Conservation (phyloP, 2,113 vertebrate species). For the Athene cunicularia region DNA sequence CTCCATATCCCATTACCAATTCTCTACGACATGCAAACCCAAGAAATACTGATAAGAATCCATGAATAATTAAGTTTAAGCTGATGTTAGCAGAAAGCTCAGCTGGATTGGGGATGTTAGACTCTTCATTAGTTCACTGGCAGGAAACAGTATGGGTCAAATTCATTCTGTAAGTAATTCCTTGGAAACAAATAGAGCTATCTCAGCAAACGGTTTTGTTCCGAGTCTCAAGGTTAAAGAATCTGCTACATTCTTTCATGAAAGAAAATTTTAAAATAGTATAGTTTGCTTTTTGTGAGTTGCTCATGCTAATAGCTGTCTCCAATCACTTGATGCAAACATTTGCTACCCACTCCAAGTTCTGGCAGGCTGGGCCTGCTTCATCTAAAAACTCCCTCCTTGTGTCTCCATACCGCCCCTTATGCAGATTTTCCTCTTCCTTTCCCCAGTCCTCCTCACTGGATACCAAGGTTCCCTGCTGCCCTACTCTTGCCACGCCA, state of each 20-base stretch:
- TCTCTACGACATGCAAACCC: not conserved
- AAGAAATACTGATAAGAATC: conserved; percentile 16
- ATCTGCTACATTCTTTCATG: not conserved
- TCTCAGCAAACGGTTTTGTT: not conserved
- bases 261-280: not conserved
- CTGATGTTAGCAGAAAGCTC: conserved; percentile 34
- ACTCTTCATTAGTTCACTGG: not conserved
- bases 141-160: conserved; percentile 7
- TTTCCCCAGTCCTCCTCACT: not conserved
- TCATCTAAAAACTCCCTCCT: not conserved
- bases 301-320: not conserved
- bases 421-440: not conserved
- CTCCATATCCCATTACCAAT: conserved; percentile 37
- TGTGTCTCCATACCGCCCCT: not conserved
- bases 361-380: not conserved
- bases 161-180: conserved; percentile 3
- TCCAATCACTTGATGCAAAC: not conserved
- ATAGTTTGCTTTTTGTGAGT: not conserved
- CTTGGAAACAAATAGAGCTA: not conserved
- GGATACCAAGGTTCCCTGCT: not conserved
- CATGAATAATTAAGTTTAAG: conserved; percentile 53
- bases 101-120: not conserved
- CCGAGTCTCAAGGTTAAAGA: not conserved
- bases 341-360: not conserved
- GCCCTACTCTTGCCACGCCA: not conserved